Base-by-base conservation (phyloP, 64 coral and sea anemone genomes). In the Pocillopora verrucosa region DNA sequence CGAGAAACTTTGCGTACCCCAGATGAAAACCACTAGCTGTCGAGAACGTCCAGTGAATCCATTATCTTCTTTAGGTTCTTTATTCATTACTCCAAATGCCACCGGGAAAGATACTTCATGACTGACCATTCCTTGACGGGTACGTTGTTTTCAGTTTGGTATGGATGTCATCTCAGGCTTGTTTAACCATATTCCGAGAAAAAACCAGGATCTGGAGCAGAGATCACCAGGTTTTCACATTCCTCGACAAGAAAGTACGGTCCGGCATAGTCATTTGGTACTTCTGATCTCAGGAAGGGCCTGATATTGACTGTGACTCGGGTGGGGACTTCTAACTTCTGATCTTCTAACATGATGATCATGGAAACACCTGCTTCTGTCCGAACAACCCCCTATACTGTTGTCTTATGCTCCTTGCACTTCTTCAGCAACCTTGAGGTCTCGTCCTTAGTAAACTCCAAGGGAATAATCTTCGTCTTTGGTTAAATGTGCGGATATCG, bases 341-440 rank as follows among this genome's bases (percentile, higher is more conserved):
- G 14, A 10, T n/a, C 17, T 45, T 78, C 76, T 0, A 60, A 57
- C 76, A 79, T n/a, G 13, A 51, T 59, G 22, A 59, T 11, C 56
- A 79, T 79, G 51, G 76, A 19, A 79, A 59, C 20, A 79, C 76
- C 51, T 30, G 16, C 56, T 59, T 51, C 76, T 59, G 56, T 26
- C 76, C 60, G 76, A 25, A 79, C 76, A 59, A 20, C 76, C 56
- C 56, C 45, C 56, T 78, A 38, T 15, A 78, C 76, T n/a, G 76
- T 59, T 16, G 20, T 56, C 17, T 78, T 2, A 20, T 58, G 19
- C 76, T 78, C 41, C 57, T 78, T 78, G 20, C 76, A 78, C 76
- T 57, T 58, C 76, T n/a, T 78, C 51, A 78, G 76, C 41, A 41
- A 16, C 5, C 34, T 45, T 41, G 74, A 36, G 14, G 30, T 76